Conservation (phyloP, 2,113 vertebrate species). For the Opisthocomus hoazin region DNA sequence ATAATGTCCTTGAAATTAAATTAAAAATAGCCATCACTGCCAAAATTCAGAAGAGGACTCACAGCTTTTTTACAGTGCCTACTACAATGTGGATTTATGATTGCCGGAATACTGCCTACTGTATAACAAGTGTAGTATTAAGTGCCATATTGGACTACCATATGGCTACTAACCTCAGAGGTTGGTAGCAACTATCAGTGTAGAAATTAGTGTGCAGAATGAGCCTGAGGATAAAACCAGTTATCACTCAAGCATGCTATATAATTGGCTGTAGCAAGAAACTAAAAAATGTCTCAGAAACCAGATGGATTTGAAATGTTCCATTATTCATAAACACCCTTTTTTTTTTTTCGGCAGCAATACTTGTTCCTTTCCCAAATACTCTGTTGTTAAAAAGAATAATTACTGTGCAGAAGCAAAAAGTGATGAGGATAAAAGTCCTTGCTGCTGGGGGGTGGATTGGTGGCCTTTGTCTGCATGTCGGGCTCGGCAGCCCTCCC, state of each 20-base stretch:
- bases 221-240: slow-evolving; percentile 80
- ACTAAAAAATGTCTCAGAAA: slow-evolving; percentile 79
- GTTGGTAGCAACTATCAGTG: slow-evolving; percentile 80
- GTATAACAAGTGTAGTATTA: slow-evolving; percentile 74
- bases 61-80: slow-evolving; percentile 50
- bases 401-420: slow-evolving; percentile 52
- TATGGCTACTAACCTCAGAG: slow-evolving; percentile 83
- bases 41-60: slow-evolving; percentile 52
- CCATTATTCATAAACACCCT: slow-evolving; percentile 83
- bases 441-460: neutral
- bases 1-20: slow-evolving; percentile 59
- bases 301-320: slow-evolving; percentile 86
- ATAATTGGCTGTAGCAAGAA: slow-evolving; percentile 83
- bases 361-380: slow-evolving; percentile 76
- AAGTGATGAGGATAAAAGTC: slow-evolving; percentile 13
- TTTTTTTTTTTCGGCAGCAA: slow-evolving; percentile 60
- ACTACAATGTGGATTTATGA: slow-evolving; percentile 72
- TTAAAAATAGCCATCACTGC: slow-evolving; percentile 59
- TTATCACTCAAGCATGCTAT: slow-evolving; percentile 83
- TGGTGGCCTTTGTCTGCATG: neutral
- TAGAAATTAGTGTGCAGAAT: slow-evolving; percentile 80
- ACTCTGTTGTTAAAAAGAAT: slow-evolving; percentile 69
- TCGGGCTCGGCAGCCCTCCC: neutral
- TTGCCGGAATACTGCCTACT: slow-evolving; percentile 69
- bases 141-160: slow-evolving; percentile 82